Base-by-base conservation (phyloP, 2,888 invertebrate species). In the Lithodes maja region DNA sequence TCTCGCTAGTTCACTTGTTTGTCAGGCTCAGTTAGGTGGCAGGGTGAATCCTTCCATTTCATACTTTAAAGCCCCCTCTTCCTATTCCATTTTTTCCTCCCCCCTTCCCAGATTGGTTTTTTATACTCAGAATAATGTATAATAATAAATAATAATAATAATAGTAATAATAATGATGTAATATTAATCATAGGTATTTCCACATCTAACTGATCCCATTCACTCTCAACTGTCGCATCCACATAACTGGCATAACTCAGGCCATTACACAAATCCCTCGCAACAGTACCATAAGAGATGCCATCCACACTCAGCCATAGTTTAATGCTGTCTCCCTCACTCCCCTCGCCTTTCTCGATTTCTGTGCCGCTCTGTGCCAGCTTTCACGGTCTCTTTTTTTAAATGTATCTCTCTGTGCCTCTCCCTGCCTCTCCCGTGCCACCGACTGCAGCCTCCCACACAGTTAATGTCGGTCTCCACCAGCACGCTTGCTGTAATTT, bases 1-100 rank as follows among this genome's bases (percentile, higher is more conserved):
- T 90, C 90, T 90, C 88, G 90, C 88, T 90, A 90, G 90, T 88
- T 86, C 90, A 90, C 90, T 87, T 90, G 90, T 90, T 90, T 77
- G 84, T 82, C 86, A 89, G 88, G 88, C 90, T 90, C 88, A 86
- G 88, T 89, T 85, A 80, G 88, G 85, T 90, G 90, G 88, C 90
- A 90, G 83, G 88, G 90, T 54, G 86, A 81, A 61, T 75, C 84
- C 85, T 80, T 53, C 61, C 81, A 52, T 53, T 74, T 71, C 71
- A 5, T 71, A 3, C 17, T 71, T 71, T 71, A n/a, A n/a, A 33
- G 33, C 33, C 33, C 33, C 33, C 33, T 33, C 33, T 33, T 33
- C 33, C 33, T 33, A 33, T 33, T 33, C 33, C 33, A 33, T 33
- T 33, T 71, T 71, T 71, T 71, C 71, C 71, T 71, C 71, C 71